Base-by-base conservation (phyloP, 2,888 invertebrate genomes). In the Andrena dorsata region DNA sequence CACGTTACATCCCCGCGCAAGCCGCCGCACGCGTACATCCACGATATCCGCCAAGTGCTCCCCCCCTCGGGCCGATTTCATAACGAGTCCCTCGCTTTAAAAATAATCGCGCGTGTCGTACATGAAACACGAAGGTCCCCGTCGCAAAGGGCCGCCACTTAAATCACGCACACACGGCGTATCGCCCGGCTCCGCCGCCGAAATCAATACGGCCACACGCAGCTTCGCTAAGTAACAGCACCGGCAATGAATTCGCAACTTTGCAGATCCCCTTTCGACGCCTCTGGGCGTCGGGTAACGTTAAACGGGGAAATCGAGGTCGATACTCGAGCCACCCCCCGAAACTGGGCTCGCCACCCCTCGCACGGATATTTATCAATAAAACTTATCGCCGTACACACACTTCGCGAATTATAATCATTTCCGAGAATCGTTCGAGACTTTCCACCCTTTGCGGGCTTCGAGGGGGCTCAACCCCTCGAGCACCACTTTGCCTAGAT, bases 131-230 rank as follows among this genome's bases (percentile, higher is more conserved):
- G 16, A 51, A 76, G 65, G 61, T 80, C n/a, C 53, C 35, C 26
- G 56, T 28, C 23, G 61, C 61, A 26, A 64, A 58, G 53, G 68
- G 51, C 20, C 8, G 32, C 23, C 53, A 51, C 68, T 80, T 69
- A 73, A 76, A 80, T 76, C 71, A 82, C 70, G 58, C 66, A 65
- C 70, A 68, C 63, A 28, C 28, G 7, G 49, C 53, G 63, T 61
- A 58, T 61, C 71, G 75, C 60, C 60, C n/a, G 53, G 72, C 76
- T 64, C 68, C 72, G 64, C 53, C 69, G 71, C 56, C 74, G 35
- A 69, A 78, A 83, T 83, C 83, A 82, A 83, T 83, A 83, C 68
- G 47, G 49, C 47, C 41, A 32, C 58, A 78, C 64, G 71, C 74
- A 75, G 74, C 30, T 68, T 78, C 51, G 70, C 58, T 13, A 32